These are phyloP conservation scores for Scytalopus superciliaris DNA, from an alignment of 2,113 vertebrate genomes.

Conservation along the genomic window DNA sequence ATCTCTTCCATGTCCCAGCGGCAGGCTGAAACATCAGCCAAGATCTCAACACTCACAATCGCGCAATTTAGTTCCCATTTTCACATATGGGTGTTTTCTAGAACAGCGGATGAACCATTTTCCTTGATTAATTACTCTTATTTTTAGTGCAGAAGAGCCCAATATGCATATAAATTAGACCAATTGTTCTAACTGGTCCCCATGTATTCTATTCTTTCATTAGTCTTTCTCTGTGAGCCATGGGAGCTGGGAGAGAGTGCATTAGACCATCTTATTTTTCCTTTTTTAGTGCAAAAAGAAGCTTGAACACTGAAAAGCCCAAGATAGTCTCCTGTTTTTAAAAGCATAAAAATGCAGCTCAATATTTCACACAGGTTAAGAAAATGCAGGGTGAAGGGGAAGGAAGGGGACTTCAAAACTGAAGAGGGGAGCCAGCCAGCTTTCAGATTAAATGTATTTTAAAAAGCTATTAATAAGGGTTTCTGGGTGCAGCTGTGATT, in stretches of 20 bases:
- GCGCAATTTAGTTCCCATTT: neutral
- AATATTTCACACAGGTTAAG: neutral
- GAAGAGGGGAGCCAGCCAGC: neutral
- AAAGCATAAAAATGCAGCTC: neutral
- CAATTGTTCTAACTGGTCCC: neutral
- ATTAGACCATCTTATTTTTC: neutral
- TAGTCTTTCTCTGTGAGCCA: neutral
- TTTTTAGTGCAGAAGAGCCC: slow-evolving; percentile 14
- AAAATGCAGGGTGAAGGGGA: neutral
- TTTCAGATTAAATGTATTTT: neutral
- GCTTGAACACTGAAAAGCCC: neutral
- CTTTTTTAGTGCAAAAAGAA: neutral
- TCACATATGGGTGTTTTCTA: neutral
- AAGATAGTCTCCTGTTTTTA: neutral
- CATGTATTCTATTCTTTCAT: neutral
- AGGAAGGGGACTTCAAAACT: neutral
- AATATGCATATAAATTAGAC: neutral
- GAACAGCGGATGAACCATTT: slow-evolving; percentile 23
- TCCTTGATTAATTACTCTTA: neutral
- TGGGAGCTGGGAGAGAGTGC: neutral
- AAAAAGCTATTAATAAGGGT: neutral
- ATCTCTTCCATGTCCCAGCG: neutral
- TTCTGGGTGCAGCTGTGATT: neutral
- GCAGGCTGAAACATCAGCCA: neutral
- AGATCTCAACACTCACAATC: neutral